These are phyloP conservation scores for Petaurus breviceps DNA, from an alignment of 2,113 vertebrate species.

Conservation along the genomic window DNA sequence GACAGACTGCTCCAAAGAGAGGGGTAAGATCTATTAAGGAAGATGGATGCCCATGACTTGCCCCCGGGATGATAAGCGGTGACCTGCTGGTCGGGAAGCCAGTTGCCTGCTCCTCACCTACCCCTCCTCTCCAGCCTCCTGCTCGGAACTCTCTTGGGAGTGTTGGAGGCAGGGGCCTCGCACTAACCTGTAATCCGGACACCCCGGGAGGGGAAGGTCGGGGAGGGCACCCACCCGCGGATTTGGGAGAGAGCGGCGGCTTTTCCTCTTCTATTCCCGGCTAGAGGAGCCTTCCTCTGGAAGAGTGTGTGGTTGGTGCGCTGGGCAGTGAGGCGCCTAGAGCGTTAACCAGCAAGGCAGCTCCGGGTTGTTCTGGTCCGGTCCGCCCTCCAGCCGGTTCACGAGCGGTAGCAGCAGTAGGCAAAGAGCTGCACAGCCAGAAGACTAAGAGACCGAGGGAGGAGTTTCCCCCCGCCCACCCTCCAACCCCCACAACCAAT, in stretches of 20 bases:
- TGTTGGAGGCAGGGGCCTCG: neutral
- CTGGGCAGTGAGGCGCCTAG: neutral
- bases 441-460: neutral
- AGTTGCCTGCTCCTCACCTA: neutral
- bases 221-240: neutral
- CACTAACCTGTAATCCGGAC: neutral
- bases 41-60: neutral
- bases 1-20: neutral
- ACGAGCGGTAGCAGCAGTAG: neutral
- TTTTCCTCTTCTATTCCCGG: neutral
- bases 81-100: neutral
- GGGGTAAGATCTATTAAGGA: neutral
- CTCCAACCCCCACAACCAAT: slow-evolving; percentile 57
- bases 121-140: neutral
- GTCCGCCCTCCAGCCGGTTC: neutral
- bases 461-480: neutral
- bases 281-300: neutral
- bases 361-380: neutral
- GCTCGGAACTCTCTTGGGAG: neutral
- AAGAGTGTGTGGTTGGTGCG: neutral
- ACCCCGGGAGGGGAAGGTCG: neutral
- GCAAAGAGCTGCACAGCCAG: neutral
- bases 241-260: neutral
- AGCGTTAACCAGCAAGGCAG: neutral
- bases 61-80: neutral